Evolutionary conservation across 2,888 invertebrate genomes (phyloP).

Genomic region (Alviniconcha strummeri): DNA sequence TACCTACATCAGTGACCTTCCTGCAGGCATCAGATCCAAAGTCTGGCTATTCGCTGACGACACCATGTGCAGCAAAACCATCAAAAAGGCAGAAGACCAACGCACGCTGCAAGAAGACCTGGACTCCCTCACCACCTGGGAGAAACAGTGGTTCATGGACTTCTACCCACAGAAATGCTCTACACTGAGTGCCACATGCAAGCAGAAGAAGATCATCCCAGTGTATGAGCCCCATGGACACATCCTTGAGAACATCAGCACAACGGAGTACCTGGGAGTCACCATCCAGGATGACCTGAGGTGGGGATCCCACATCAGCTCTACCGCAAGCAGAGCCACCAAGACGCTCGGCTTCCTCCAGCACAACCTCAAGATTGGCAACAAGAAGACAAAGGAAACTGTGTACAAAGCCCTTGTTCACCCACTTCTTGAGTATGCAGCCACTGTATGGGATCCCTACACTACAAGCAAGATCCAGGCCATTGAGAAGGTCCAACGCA

Average conservation of each 20-base stretch:
- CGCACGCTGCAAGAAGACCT: neutral
- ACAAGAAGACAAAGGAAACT: too few species aligned
- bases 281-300: neutral
- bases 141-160: conserved; percentile 21
- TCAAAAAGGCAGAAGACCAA: neutral
- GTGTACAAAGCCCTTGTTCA: too few species aligned
- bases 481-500: too few species aligned
- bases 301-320: neutral
- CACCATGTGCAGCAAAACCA: neutral
- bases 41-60: conserved; percentile 12
- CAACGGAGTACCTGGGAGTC: neutral
- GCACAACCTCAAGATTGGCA: too few species aligned
- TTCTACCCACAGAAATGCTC: conserved; percentile 21
- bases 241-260: neutral
- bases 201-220: neutral
- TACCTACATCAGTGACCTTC: conserved; percentile 21
- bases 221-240: conserved; percentile 14
- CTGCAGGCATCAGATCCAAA: neutral
- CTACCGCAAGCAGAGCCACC: too few species aligned
- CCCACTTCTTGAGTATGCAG: too few species aligned
- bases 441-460: too few species aligned
- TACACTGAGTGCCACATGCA: neutral
- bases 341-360: too few species aligned
- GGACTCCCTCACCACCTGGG: conserved; percentile 15
- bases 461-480: too few species aligned